A percentile compares a stretch with the other conserved stretches of the same genome.
Conservation (phyloP, 2,888 invertebrate genomes). For the Diploptera punctata region DNA sequence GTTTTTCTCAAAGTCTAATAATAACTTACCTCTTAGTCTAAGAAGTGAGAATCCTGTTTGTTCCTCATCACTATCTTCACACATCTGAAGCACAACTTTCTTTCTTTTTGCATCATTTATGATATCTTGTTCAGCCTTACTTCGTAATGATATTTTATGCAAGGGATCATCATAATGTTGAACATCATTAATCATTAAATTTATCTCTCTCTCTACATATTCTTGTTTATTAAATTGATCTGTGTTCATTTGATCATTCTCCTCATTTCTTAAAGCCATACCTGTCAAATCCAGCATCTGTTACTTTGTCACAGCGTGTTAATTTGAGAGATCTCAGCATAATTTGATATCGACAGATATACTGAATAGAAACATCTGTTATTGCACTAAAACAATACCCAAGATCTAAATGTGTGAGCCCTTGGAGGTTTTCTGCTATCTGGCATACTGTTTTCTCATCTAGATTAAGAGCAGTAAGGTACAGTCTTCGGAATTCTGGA, state of each 20-base stretch:
- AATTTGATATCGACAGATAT: conserved; percentile 68
- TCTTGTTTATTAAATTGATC: neutral
- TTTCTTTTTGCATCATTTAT: conserved; percentile 70
- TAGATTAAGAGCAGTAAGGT: conserved; percentile 51
- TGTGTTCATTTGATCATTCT: too few relatives aligned
- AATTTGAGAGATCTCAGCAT: conserved; percentile 66
- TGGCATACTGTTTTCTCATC: conserved; percentile 67
- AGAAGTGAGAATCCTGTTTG: conserved; percentile 62
- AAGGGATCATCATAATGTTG: conserved; percentile 22
- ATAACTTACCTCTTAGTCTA: conserved; percentile 51
- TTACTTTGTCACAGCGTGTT: conserved; percentile 70
- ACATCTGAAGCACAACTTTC: conserved; percentile 66
- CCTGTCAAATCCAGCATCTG: conserved; percentile 76
- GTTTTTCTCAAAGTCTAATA: neutral
- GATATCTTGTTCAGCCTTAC: conserved; percentile 73
- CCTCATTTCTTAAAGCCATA: conserved; percentile 60
- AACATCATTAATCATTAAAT: neutral
- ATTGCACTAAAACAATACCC: conserved; percentile 75
- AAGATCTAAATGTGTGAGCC: conserved; percentile 66
- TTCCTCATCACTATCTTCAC: conserved; percentile 60
- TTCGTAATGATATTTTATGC: conserved; percentile 63
- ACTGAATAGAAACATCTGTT: conserved; percentile 65
- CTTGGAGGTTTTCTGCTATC: conserved; percentile 64
- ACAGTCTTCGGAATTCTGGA: conserved; percentile 27
- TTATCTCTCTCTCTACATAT: conserved; percentile 4